phyloP scores from a whole-genome alignment of 2,888 invertebrate species.

The Drosophila pegasa region DNA sequence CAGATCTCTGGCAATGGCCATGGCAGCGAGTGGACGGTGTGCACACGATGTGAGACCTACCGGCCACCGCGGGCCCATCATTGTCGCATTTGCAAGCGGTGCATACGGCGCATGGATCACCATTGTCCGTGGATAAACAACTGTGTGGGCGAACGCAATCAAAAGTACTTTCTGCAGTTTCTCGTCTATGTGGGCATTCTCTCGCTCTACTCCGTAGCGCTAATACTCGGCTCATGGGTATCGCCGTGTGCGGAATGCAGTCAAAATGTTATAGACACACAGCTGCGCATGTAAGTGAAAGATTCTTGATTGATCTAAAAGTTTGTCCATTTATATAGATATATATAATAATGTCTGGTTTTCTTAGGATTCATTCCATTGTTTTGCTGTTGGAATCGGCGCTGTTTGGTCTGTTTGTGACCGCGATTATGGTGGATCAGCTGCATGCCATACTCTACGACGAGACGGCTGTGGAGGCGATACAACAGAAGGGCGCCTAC shows the following conservation, averaged over 20 bases:
- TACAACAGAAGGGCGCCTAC: constrained; percentile 89
- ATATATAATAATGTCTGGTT: background rate
- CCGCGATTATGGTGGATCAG: constrained; percentile 94
- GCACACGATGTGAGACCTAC: constrained; percentile 90
- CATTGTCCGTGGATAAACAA: constrained; percentile 98
- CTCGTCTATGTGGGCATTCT: constrained; percentile 91
- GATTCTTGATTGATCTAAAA: background rate
- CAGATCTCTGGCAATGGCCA: constrained; percentile 85
- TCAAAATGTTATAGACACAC: constrained; percentile 88
- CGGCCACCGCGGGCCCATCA: constrained; percentile 94
- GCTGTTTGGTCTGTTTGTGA: constrained; percentile 94
- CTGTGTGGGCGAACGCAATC: constrained; percentile 96
- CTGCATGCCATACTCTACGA: constrained; percentile 93
- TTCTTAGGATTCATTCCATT: constrained; percentile 91
- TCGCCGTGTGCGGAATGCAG: constrained; percentile 89
- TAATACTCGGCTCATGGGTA: constrained; percentile 91
- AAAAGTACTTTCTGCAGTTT: constrained; percentile 96
- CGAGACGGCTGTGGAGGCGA: constrained; percentile 93
- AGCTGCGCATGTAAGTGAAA: constrained; percentile 90
- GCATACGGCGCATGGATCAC: constrained; percentile 87
- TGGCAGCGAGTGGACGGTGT: constrained; percentile 90
- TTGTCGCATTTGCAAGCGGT: constrained; percentile 93
- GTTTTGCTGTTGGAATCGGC: constrained; percentile 92
- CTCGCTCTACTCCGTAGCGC: constrained; percentile 88
- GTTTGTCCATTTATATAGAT: background rate